Percentiles rank a stretch among this genome's conserved stretches.
Conservation (phyloP, 2,888 invertebrate species). For the Scaptomyza caliginosa region DNA sequence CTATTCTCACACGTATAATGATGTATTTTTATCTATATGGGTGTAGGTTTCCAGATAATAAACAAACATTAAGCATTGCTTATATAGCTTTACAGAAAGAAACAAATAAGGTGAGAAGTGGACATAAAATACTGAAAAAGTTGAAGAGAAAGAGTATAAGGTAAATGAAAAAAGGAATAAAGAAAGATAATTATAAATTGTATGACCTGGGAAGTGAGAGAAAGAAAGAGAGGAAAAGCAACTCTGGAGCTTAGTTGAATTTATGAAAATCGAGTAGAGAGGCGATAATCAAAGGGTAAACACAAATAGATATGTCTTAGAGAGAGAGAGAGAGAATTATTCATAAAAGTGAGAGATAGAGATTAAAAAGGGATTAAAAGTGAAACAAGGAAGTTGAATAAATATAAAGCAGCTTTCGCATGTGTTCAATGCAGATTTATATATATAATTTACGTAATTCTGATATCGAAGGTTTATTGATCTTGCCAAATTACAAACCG, state of each 20-base stretch:
- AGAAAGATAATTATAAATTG: too few relatives aligned
- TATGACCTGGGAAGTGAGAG: too few relatives aligned
- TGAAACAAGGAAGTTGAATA: too few relatives aligned
- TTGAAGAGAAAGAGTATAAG: too few relatives aligned
- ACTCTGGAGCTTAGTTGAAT: neutral
- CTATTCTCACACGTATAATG: neutral
- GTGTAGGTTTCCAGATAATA: neutral
- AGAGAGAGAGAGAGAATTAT: neutral
- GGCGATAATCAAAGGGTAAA: neutral
- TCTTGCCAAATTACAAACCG: conserved; percentile 8
- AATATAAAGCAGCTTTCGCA: too few relatives aligned
- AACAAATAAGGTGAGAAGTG: neutral
- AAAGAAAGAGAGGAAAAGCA: neutral
- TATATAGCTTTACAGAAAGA: neutral
- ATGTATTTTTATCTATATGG: neutral
- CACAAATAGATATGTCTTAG: too few relatives aligned
- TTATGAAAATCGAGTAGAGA: neutral
- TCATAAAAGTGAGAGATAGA: too few relatives aligned
- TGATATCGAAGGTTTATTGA: conserved; percentile 31
- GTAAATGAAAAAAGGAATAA: neutral
- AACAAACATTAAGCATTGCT: neutral
- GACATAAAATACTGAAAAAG: neutral
- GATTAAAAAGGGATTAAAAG: too few relatives aligned
- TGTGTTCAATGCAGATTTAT: too few relatives aligned
- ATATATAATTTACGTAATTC: too few relatives aligned